These are phyloP conservation scores for Bicyclus anynana DNA, from an alignment of 1,140 invertebrate species.

Conservation along the genomic window DNA sequence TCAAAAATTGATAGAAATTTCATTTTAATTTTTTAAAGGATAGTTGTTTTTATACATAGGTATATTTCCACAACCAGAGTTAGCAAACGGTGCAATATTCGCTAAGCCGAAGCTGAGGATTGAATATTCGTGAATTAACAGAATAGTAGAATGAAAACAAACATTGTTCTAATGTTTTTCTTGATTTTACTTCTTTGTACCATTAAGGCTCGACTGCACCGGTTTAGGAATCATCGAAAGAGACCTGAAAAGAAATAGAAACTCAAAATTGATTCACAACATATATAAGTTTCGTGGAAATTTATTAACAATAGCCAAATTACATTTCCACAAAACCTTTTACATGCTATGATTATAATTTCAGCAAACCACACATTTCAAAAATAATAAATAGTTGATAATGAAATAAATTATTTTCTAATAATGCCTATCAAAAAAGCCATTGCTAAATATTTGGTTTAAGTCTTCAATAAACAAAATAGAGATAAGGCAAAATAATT, in stretches of 20 bases:
- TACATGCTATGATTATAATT: slow-evolving; percentile 14
- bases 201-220: slow-evolving; percentile 54
- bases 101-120: slow-evolving; percentile 24
- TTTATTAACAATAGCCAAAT: neutral
- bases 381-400: neutral
- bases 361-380: slow-evolving; percentile 15
- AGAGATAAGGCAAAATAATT: slow-evolving; percentile 37
- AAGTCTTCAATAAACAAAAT: slow-evolving; percentile 17
- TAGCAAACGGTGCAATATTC: slow-evolving; percentile 18
- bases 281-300: neutral
- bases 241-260: slow-evolving; percentile 53
- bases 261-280: neutral
- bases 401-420: slow-evolving; percentile 13
- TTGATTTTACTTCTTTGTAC: slow-evolving; percentile 49
- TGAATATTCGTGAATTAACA: slow-evolving; percentile 3
- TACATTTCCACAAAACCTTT: slow-evolving; percentile 12
- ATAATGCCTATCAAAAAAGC: slow-evolving; percentile 10
- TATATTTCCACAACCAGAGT: slow-evolving; percentile 7
- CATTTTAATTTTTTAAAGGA: neutral
- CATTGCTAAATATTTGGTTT: slow-evolving; percentile 1
- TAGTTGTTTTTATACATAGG: slow-evolving; percentile 1
- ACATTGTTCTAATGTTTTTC: neutral
- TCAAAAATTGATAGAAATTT: slow-evolving; percentile 7
- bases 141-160: slow-evolving; percentile 6
- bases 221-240: slow-evolving; percentile 65